These are phyloP conservation scores for Gorilla gorilla DNA, from an alignment of 2,113 vertebrate species.

Conservation along the genomic window DNA sequence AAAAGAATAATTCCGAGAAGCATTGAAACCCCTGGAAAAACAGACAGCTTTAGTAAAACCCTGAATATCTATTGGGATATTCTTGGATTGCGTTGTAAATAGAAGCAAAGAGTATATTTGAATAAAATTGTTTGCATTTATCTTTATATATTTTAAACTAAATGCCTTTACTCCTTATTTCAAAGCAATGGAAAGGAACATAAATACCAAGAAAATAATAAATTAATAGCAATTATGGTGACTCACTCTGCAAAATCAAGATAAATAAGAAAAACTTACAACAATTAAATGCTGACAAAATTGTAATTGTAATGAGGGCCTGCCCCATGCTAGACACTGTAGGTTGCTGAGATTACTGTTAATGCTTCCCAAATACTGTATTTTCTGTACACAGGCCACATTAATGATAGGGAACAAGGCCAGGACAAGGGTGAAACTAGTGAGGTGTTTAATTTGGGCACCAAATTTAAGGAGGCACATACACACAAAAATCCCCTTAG, in stretches of 20 bases:
- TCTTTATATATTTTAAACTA: background rate
- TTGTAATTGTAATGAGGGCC: background rate
- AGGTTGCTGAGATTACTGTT: background rate
- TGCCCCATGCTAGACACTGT: background rate
- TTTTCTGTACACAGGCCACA: background rate
- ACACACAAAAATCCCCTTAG: background rate
- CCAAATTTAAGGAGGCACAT: background rate
- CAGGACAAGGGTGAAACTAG: background rate
- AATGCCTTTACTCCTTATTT: background rate
- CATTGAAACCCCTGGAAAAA: background rate
- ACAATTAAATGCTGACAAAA: background rate
- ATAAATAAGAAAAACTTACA: background rate
- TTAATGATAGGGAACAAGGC: background rate
- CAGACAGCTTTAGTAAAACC: background rate
- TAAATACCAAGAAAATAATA: conserved; percentile 2
- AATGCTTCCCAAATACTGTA: background rate
- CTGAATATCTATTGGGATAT: background rate
- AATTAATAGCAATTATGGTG: background rate
- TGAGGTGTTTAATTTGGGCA: background rate
- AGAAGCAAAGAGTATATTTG: background rate
- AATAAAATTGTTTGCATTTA: background rate
- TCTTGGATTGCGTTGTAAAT: background rate
- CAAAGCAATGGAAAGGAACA: background rate
- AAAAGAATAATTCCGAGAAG: conserved; percentile 32
- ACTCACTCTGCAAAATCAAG: background rate